phyloP scores from a whole-genome alignment of 2,113 vertebrate genomes.

The Ranitomeya variabilis region DNA sequence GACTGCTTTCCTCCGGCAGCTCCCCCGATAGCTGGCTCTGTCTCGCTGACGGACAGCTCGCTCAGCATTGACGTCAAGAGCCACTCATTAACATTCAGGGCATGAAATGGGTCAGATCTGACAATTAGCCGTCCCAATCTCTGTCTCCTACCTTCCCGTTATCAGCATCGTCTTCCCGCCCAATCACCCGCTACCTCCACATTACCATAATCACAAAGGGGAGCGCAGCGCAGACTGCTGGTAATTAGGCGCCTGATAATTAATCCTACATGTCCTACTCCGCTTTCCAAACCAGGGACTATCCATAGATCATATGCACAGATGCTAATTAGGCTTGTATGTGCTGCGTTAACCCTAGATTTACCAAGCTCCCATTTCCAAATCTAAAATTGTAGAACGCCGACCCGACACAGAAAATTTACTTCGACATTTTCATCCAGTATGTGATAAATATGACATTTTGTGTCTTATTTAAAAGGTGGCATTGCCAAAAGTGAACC shows the following conservation, averaged over 20 bases:
- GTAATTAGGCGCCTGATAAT: conserved; percentile 51
- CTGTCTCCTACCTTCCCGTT: conserved; percentile 48
- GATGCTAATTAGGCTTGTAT: conserved; percentile 24
- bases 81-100: conserved; percentile 56
- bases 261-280: conserved; percentile 42
- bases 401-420: background rate
- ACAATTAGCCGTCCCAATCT: conserved; percentile 56
- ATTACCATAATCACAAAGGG: conserved; percentile 56
- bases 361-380: background rate
- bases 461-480: background rate
- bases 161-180: conserved; percentile 44
- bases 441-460: background rate
- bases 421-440: background rate
- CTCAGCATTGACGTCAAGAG: conserved; percentile 53
- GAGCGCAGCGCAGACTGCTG: conserved; percentile 36
- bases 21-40: conserved; percentile 38
- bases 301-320: conserved; percentile 31
- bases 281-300: conserved; percentile 19
- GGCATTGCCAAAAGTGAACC: background rate
- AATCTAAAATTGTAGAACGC: background rate
- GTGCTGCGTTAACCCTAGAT: background rate
- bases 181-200: conserved; percentile 48
- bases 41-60: conserved; percentile 46
- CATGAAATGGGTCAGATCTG: conserved; percentile 58
- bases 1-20: conserved; percentile 32